phyloP scores from a whole-genome alignment of 2,113 vertebrate species.

The Cyanoramphus novaezelandiae region DNA sequence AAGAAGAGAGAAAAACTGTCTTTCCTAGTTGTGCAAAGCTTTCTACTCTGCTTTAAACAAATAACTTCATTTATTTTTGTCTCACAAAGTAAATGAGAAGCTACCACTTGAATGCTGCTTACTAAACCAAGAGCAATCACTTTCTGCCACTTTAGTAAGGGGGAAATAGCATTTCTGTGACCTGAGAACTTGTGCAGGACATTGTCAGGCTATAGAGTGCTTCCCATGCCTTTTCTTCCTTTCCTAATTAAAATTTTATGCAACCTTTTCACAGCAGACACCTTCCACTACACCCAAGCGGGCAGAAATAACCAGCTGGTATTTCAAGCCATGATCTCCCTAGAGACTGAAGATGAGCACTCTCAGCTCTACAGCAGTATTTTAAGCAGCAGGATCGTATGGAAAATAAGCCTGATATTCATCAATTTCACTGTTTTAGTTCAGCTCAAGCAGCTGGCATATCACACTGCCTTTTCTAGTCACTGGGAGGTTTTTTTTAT shows the following conservation, averaged over 20 bases:
- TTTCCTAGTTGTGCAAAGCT: background rate
- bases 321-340: background rate
- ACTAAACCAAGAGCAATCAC: background rate
- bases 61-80: background rate
- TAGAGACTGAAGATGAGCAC: rapidly evolving
- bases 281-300: background rate
- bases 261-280: background rate
- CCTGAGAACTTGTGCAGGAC: background rate
- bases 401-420: background rate
- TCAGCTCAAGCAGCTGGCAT: background rate
- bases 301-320: background rate
- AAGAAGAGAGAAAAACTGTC: background rate
- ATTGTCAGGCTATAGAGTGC: background rate
- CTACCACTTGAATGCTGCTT: rapidly evolving
- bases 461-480: background rate
- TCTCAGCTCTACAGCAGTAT: background rate
- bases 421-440: background rate
- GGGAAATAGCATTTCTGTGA: background rate
- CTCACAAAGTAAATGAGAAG: background rate
- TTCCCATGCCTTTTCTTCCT: background rate
- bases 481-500: background rate
- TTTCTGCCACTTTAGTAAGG: background rate
- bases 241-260: background rate
- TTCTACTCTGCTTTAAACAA: background rate
- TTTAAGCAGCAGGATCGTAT: background rate